These are phyloP conservation scores for Eilema sororculum DNA, from an alignment of 2,888 invertebrate genomes.

Conservation along the genomic window DNA sequence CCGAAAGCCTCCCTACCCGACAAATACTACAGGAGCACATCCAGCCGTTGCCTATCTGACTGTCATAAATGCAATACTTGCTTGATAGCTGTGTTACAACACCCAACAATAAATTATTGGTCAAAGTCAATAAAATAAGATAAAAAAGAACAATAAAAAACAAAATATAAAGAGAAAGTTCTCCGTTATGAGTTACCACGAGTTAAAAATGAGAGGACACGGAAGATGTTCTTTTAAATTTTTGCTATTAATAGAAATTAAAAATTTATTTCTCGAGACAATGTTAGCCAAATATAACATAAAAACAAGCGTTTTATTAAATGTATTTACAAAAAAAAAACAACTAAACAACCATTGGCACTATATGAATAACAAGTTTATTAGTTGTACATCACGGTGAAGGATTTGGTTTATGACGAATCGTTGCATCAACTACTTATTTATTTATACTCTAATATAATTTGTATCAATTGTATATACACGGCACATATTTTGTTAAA, in stretches of 20 bases:
- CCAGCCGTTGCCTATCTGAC: not conserved
- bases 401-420: constrained; percentile 76
- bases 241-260: constrained; percentile 13
- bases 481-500: constrained; percentile 81
- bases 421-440: constrained; percentile 57
- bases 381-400: constrained; percentile 83
- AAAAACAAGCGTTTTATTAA: constrained; percentile 30
- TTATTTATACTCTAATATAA: constrained; percentile 57
- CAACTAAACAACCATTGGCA: constrained; percentile 74
- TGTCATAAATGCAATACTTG: constrained; percentile 5
- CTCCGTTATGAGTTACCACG: not conserved
- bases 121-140: not conserved
- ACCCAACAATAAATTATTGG: constrained; percentile 1
- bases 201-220: not conserved
- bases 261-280: constrained; percentile 7
- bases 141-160: not conserved
- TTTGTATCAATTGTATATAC: constrained; percentile 82
- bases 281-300: constrained; percentile 8
- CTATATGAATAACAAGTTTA: constrained; percentile 66
- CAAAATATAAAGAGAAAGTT: constrained; percentile 7
- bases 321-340: constrained; percentile 58
- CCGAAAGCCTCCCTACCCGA: too few species aligned
- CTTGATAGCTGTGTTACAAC: not conserved
- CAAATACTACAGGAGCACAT: not conserved
- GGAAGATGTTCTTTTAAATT: constrained; percentile 2